These are phyloP conservation scores for Brachynemurus nebulosus DNA, from an alignment of 2,888 invertebrate genomes.

Conservation along the genomic window DNA sequence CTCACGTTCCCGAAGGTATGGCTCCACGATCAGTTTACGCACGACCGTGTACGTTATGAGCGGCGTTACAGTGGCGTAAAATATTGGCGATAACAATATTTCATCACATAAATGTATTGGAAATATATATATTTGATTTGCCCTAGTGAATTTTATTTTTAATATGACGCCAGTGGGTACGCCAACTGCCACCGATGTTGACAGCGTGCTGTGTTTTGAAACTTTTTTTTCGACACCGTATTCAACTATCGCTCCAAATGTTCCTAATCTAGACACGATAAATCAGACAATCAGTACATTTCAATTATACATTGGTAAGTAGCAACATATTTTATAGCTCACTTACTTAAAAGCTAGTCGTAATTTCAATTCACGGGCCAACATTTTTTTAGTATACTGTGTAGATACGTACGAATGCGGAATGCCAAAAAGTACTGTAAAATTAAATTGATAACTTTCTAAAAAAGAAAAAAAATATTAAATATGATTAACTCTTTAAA, in stretches of 20 bases:
- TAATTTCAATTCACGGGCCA: slow-evolving; percentile 64
- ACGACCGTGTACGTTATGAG: slow-evolving; percentile 65
- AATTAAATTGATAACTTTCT: slow-evolving; percentile 33
- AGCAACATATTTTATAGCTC: no score
- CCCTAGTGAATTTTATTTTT: slow-evolving; percentile 72
- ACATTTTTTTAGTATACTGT: slow-evolving; percentile 66
- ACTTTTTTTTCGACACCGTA: slow-evolving; percentile 90
- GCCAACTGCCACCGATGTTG: slow-evolving; percentile 74
- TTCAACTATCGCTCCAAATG: slow-evolving; percentile 75
- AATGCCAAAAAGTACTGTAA: slow-evolving; percentile 68
- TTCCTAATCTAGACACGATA: slow-evolving; percentile 51
- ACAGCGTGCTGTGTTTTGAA: slow-evolving; percentile 75
- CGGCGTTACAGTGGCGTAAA: slow-evolving; percentile 87
- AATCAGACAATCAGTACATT: not conserved
- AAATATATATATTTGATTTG: slow-evolving; percentile 76
- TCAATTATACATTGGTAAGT: not conserved
- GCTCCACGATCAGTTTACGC: slow-evolving; percentile 75
- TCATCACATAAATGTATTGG: slow-evolving; percentile 87
- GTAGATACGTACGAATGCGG: slow-evolving; percentile 64
- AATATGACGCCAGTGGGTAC: slow-evolving; percentile 78
- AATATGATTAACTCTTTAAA: slow-evolving; percentile 27
- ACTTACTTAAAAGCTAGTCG: slow-evolving; percentile 67
- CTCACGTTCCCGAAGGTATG: slow-evolving; percentile 63
- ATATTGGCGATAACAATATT: slow-evolving; percentile 75
- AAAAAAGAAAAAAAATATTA: not conserved